Evolutionary conservation across 2,113 vertebrate species (phyloP).

Genomic region (Mola mola): DNA sequence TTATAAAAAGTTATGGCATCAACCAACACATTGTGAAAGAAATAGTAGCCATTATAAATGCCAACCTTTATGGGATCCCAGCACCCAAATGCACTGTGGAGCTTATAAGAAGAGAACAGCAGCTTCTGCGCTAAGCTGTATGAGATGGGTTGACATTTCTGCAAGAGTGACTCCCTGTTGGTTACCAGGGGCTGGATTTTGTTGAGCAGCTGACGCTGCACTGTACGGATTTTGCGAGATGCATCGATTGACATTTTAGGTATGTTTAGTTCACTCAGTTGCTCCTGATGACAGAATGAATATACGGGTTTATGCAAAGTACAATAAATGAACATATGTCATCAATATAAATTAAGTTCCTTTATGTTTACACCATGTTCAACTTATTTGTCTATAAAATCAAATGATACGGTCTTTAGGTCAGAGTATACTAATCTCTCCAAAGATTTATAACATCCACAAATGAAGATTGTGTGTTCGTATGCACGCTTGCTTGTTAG

Average conservation of each 20-base stretch:
- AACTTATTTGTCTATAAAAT: no score
- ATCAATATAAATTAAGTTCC: no score
- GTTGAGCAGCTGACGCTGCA: constrained; percentile 79
- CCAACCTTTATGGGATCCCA: constrained; percentile 92
- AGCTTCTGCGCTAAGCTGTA: constrained; percentile 84
- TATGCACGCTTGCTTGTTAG: no score
- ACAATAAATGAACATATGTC: no score
- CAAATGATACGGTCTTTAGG: no score
- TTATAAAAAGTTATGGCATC: not conserved
- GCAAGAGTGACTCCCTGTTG: constrained; percentile 90
- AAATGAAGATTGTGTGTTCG: no score
- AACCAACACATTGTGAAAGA: not conserved
- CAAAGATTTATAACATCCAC: no score
- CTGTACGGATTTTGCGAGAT: constrained; percentile 74
- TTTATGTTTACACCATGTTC: no score
- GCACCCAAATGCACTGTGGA: constrained; percentile 87
- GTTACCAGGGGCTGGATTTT: constrained; percentile 83
- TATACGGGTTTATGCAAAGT: not conserved
- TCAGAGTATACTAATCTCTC: no score
- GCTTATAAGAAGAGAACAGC: constrained; percentile 85
- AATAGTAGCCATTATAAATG: not conserved
- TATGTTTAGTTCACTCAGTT: constrained; percentile 83
- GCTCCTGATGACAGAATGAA: constrained; percentile 79
- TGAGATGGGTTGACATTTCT: constrained; percentile 86
- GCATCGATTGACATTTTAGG: constrained; percentile 78